Conservation (phyloP, 2,888 invertebrate genomes). For the Drosophila picticornis region DNA sequence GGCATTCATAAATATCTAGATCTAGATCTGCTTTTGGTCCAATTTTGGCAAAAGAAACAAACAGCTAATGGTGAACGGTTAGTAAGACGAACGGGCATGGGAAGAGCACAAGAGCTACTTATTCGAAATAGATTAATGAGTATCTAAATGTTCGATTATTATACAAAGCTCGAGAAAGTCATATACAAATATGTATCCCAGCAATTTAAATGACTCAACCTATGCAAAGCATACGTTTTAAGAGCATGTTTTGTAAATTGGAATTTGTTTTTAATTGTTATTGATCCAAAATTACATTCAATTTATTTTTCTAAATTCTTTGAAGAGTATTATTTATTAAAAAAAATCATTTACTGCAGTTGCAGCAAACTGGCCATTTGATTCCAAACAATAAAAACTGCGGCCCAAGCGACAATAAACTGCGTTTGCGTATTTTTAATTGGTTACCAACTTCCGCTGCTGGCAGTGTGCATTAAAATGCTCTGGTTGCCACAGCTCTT, state of each 20-base stretch:
- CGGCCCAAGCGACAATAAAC: slow-evolving; percentile 3
- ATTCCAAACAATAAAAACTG: neutral
- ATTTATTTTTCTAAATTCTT: too few species aligned
- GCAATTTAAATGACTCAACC: neutral
- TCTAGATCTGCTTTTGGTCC: neutral
- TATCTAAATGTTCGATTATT: neutral
- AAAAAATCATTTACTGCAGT: neutral
- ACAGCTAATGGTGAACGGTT: neutral
- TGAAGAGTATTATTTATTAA: neutral
- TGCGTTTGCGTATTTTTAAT: slow-evolving; percentile 43
- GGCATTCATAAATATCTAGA: slow-evolving; percentile 51
- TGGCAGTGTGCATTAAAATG: slow-evolving; percentile 41
- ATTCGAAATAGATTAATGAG: neutral
- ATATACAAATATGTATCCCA: too few species aligned
- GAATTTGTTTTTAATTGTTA: neutral
- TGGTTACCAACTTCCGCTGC: slow-evolving; percentile 36
- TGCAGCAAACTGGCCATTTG: neutral
- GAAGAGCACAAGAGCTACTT: neutral
- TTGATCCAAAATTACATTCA: neutral
- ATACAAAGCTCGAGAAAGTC: neutral
- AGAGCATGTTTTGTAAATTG: neutral
- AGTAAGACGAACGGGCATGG: neutral
- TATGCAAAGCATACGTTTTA: neutral
- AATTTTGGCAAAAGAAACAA: neutral
- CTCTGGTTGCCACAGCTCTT: slow-evolving; percentile 55